phyloP scores from a whole-genome alignment of 2,797 vertebrate species.

The Scolopax rusticola region DNA sequence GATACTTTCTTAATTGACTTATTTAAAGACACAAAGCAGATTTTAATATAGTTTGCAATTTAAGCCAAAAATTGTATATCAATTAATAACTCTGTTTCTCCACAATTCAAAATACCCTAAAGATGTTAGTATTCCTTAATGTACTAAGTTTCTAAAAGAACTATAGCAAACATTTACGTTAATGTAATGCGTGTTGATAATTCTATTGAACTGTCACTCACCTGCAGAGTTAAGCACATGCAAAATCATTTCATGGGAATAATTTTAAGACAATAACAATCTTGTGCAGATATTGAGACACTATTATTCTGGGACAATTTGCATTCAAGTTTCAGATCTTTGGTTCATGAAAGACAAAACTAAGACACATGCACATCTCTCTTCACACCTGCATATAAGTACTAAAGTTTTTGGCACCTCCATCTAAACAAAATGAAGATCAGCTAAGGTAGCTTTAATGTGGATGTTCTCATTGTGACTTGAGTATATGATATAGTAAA shows the following conservation, averaged over 20 bases:
- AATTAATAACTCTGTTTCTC: background rate
- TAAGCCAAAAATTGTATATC: background rate
- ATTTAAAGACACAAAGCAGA: background rate
- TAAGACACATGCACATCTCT: background rate
- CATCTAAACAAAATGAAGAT: background rate
- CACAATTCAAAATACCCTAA: background rate
- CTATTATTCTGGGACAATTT: background rate
- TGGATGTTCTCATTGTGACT: background rate
- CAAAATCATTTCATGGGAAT: background rate
- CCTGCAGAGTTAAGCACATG: background rate
- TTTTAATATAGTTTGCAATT: background rate
- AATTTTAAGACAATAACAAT: slow-evolving; percentile 25
- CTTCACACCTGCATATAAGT: background rate
- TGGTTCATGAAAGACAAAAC: background rate
- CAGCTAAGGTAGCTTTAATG: background rate
- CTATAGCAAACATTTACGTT: background rate
- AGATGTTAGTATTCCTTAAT: background rate
- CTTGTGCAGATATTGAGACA: background rate
- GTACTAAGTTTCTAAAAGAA: background rate
- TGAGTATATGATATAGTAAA: background rate
- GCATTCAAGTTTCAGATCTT: background rate
- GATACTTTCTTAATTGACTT: background rate
- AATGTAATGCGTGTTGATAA: background rate
- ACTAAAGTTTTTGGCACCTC: background rate
- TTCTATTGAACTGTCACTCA: background rate